A percentile compares a stretch with the other conserved stretches of the same genome.
Conservation (phyloP, 2,888 invertebrate species). For the Drosophila maculinotata region DNA sequence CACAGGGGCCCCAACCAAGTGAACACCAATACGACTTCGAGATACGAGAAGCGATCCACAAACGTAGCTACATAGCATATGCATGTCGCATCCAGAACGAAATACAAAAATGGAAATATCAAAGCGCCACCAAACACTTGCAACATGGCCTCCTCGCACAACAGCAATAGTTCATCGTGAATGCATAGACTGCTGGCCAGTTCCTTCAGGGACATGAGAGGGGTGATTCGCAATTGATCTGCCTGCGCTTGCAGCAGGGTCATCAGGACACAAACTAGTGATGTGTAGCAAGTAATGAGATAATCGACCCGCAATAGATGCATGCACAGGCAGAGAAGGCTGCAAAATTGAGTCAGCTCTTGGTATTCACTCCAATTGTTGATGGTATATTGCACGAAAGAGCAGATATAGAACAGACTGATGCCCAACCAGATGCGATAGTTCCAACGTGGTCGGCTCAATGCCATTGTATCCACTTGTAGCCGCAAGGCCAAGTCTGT, state of each 20-base stretch:
- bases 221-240: neutral
- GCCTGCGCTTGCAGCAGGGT: conserved; percentile 15
- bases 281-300: conserved; percentile 43
- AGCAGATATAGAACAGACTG: neutral
- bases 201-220: neutral
- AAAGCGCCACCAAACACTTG: conserved; percentile 31
- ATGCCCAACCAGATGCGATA: conserved; percentile 24
- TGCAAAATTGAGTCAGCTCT: neutral
- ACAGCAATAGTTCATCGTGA: conserved; percentile 29
- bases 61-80: conserved; percentile 28
- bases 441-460: conserved; percentile 13
- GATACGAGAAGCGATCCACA: conserved; percentile 24
- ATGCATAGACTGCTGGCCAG: conserved; percentile 3
- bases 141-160: conserved; percentile 28
- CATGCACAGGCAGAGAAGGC: neutral
- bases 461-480: conserved; percentile 4
- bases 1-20: conserved; percentile 26
- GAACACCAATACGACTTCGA: conserved; percentile 4
- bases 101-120: conserved; percentile 21
- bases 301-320: conserved; percentile 11
- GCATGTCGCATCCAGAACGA: conserved; percentile 18
- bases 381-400: neutral
- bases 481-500: conserved; percentile 7
- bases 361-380: neutral
- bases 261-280: conserved; percentile 24